phyloP scores from a whole-genome alignment of 2,888 invertebrate genomes.

The Ferrisia virgata region DNA sequence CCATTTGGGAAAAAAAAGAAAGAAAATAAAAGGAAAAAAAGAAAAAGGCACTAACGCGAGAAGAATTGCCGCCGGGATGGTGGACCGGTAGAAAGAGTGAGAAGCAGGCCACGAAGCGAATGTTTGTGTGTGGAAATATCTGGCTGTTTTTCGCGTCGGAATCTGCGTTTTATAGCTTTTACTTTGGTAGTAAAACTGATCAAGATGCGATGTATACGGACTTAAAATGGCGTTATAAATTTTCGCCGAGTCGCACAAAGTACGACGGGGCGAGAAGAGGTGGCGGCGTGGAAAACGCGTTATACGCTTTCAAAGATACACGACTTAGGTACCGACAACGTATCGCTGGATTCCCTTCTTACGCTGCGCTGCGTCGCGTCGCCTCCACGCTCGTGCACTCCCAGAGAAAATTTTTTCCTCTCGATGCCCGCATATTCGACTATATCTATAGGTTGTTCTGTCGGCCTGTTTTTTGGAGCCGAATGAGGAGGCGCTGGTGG shows the following conservation, averaged over 20 bases:
- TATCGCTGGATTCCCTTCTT: background rate
- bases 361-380: background rate
- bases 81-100: background rate
- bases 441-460: background rate
- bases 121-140: background rate
- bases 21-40: background rate
- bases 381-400: background rate
- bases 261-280: background rate
- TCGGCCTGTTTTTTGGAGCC: background rate
- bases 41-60: background rate
- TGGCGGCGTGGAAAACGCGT: background rate
- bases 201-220: constrained; percentile 22
- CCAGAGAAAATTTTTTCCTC: background rate
- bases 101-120: background rate
- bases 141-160: constrained; percentile 16
- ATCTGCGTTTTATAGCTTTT: constrained; percentile 28
- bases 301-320: background rate
- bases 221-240: constrained; percentile 23
- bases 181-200: constrained; percentile 26
- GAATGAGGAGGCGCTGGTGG: background rate
- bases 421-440: background rate
- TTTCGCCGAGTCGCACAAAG: background rate
- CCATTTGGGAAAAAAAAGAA: too few species aligned
- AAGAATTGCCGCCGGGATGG: background rate
- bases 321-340: too few species aligned